Evolutionary conservation across 2,888 invertebrate genomes (phyloP).

Genomic region (Himalopsyche japonica): DNA sequence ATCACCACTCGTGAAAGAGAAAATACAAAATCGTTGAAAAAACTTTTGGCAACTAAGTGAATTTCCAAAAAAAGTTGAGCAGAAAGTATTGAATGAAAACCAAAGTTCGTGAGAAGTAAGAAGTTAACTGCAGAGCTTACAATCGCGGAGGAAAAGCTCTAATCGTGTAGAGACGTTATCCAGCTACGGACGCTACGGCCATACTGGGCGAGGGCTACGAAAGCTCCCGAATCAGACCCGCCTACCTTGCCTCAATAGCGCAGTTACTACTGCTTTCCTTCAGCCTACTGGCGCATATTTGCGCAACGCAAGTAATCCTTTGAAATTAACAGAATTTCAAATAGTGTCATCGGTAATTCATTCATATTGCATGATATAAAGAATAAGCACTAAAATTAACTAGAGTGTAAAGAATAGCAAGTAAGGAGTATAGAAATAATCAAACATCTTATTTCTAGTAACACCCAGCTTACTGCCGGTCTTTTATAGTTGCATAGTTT

Average conservation of each 20-base stretch:
- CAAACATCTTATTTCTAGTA: too few relatives aligned
- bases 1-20: neutral
- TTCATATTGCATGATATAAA: too few relatives aligned
- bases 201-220: neutral
- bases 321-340: neutral
- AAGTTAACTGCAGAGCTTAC: neutral
- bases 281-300: conserved; percentile 23
- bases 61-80: neutral
- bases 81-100: neutral
- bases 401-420: too few relatives aligned
- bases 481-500: too few relatives aligned
- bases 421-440: too few relatives aligned
- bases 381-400: too few relatives aligned
- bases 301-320: conserved; percentile 16
- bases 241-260: neutral
- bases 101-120: neutral
- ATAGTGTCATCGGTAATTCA: too few relatives aligned
- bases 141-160: neutral
- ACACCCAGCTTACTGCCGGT: too few relatives aligned
- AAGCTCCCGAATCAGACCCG: neutral
- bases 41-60: too few relatives aligned
- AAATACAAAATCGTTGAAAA: neutral
- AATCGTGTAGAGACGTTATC: neutral
- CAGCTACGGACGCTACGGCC: neutral
- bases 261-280: neutral